Conservation (phyloP, 1,140 invertebrate species). For the Rhizoglyphus robini region DNA sequence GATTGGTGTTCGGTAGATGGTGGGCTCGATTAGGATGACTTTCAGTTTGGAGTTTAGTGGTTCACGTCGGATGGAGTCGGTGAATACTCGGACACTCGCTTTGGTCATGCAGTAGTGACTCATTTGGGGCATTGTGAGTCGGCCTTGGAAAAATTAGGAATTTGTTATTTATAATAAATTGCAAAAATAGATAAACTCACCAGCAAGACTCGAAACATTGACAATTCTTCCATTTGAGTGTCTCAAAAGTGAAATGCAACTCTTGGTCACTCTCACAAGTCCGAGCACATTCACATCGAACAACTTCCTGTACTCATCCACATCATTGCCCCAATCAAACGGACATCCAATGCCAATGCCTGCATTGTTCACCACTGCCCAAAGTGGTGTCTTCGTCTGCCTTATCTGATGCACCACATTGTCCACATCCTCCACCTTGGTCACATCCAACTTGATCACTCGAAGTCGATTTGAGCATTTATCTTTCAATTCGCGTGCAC, state of each 20-base stretch:
- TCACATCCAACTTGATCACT: constrained; percentile 36
- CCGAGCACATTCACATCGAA: constrained; percentile 53
- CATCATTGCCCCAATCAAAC: constrained; percentile 38
- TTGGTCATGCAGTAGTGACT: constrained; percentile 41
- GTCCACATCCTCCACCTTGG: constrained; percentile 25
- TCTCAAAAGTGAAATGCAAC: constrained; percentile 61
- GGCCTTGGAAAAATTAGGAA: neutral
- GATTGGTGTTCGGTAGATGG: constrained; percentile 15
- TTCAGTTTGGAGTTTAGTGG: constrained; percentile 39
- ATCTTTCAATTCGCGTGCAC: constrained; percentile 26
- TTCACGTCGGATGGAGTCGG: constrained; percentile 40
- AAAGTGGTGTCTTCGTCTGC: constrained; percentile 42
- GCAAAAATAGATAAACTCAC: no score
- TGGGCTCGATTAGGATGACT: constrained; percentile 39
- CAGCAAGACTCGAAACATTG: no score
- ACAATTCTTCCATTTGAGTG: constrained; percentile 31
- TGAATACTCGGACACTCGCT: constrained; percentile 39
- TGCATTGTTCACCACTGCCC: constrained; percentile 76
- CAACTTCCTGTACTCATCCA: constrained; percentile 28
- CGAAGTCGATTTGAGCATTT: constrained; percentile 16
- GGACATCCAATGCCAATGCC: constrained; percentile 42
- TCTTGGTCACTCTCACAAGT: constrained; percentile 37
- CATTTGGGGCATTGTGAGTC: constrained; percentile 28
- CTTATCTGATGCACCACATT: neutral
- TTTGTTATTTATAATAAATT: no score